These are phyloP conservation scores for Ondatra zibethicus DNA, from an alignment of 2,113 vertebrate species.

Conservation along the genomic window DNA sequence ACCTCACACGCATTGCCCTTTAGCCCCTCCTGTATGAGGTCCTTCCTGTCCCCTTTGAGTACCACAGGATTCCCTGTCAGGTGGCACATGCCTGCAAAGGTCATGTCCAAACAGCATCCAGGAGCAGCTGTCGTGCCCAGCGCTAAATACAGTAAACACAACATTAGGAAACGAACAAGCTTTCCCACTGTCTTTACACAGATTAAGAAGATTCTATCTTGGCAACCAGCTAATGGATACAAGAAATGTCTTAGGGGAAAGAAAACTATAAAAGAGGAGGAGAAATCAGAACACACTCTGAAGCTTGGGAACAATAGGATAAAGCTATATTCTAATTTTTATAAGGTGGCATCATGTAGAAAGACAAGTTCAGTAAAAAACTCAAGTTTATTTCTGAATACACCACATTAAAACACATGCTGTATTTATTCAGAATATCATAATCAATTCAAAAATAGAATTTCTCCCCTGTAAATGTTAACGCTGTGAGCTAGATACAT, in stretches of 20 bases:
- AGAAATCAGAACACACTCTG: background rate
- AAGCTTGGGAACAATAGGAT: conserved; percentile 39
- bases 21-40: background rate
- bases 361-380: conserved; percentile 43
- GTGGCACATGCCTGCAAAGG: background rate
- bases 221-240: background rate
- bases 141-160: background rate
- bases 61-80: background rate
- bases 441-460: conserved; percentile 85
- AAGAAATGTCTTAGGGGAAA: background rate
- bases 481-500: conserved; percentile 78
- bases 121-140: background rate
- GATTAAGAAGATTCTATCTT: background rate
- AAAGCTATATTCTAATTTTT: conserved; percentile 51
- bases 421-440: conserved; percentile 70
- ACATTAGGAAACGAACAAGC: background rate
- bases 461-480: conserved; percentile 73
- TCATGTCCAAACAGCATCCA: background rate
- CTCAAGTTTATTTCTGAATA: conserved; percentile 83
- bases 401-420: conserved; percentile 81
- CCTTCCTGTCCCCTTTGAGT: too few species aligned
- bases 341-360: conserved; percentile 2
- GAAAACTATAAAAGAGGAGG: background rate
- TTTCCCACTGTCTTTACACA: background rate
- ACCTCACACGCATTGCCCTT: too few species aligned